Evolutionary conservation across 2,888 invertebrate species (phyloP), one percentile per base, ranked within the genome.

Genomic region (Leuctra nigra): DNA sequence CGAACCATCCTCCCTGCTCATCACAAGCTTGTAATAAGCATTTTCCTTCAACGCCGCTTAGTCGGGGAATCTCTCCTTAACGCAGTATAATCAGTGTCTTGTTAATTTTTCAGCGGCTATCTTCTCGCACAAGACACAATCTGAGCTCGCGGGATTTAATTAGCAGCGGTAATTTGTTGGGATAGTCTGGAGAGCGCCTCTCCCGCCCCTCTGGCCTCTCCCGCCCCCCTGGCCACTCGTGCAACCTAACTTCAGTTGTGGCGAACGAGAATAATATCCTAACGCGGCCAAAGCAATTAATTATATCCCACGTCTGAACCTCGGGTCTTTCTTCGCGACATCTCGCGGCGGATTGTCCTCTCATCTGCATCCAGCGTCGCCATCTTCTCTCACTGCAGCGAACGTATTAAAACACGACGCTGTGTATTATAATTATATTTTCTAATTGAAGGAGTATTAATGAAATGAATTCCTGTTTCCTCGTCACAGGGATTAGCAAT

Each of bases 151-250:
- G 33, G 33, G 50, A 50, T 50, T 50, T 50, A 33, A 50, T 50
- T 50, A 50, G 50, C 50, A 3, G 35, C 13, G 50, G 50, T 50
- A 50, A 50, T 50, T 50, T 50, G 50, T 50, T 48, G 48, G 48
- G 20, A 44, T 20, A 44, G 44, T 44, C 20, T 44, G 23, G 20
- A 44, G n/a, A 2, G 20, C 44, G n/a, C 20, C 22, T 13, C 7
- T 20, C 13, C 20, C 18, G 13, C 39, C 39, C 39, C 16, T 3
- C 46, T 13, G 24, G 4, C 44, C 47, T 24, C 14, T 14, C 47
- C 47, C n/a, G 2, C 2, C 47, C 29, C 14, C 25, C 14, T 39
- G 18, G 39, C 39, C 39, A 4, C 7, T 18, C 16, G 20, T 39
- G 16, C 39, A 7, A 39, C 20, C 39, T 20, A 23, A 20, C 50